Percentiles rank a stretch among this genome's conserved stretches.
These are phyloP conservation scores for Helicoverpa zea DNA, from an alignment of 1,140 invertebrate genomes.

Conservation along the genomic window DNA sequence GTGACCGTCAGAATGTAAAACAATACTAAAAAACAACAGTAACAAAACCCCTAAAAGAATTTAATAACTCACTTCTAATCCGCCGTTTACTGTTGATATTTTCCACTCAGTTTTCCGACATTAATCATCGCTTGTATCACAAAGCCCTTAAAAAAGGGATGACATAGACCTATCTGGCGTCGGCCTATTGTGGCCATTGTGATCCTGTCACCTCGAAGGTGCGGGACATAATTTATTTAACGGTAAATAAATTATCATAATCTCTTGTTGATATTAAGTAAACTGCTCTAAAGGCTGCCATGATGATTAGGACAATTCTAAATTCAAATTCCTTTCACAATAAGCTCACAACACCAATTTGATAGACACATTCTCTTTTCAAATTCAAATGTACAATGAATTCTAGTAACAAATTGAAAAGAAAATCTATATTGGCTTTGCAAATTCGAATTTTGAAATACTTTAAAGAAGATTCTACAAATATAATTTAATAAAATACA, in stretches of 20 bases:
- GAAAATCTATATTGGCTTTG: too few species aligned
- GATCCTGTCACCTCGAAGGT: slow-evolving; percentile 47
- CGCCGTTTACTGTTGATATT: slow-evolving; percentile 46
- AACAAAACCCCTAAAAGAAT: neutral
- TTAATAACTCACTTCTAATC: slow-evolving; percentile 39
- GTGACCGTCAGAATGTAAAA: neutral
- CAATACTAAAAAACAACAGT: neutral
- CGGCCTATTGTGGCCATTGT: slow-evolving; percentile 46
- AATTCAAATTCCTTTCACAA: too few species aligned
- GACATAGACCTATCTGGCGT: slow-evolving; percentile 48
- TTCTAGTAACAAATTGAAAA: too few species aligned
- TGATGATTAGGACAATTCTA: slow-evolving; percentile 11
- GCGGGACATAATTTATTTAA: slow-evolving; percentile 45
- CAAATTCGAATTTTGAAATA: too few species aligned
- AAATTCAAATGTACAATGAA: too few species aligned
- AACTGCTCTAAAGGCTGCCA: slow-evolving; percentile 23
- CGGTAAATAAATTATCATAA: slow-evolving; percentile 52
- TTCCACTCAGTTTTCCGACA: slow-evolving; percentile 46
- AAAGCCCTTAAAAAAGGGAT: slow-evolving; percentile 48
- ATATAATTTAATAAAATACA: neutral
- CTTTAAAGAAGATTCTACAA: too few species aligned
- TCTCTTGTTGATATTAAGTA: slow-evolving; percentile 36
- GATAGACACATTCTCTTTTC: too few species aligned
- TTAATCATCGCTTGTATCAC: slow-evolving; percentile 47
- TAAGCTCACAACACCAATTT: too few species aligned